A percentile compares a stretch with the other conserved stretches of the same genome.
These are phyloP conservation scores for Sceloporus tristichus DNA, from an alignment of 2,113 vertebrate species.

Conservation along the genomic window DNA sequence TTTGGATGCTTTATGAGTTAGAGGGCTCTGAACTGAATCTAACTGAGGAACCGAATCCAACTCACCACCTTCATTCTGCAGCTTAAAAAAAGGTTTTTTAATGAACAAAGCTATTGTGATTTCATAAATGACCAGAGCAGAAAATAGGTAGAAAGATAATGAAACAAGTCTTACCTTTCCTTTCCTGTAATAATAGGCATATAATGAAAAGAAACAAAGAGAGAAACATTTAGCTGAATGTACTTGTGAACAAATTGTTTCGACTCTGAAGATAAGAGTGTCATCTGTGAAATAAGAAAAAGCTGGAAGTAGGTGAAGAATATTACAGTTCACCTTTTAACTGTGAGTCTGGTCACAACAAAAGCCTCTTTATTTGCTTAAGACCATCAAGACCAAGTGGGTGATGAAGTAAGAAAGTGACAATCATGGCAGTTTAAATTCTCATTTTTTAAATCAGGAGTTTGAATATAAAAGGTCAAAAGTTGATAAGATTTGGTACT, in stretches of 20 bases:
- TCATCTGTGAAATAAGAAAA: not conserved
- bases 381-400: slow-evolving; percentile 28
- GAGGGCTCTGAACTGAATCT: not conserved
- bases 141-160: not conserved
- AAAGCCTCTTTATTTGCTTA: not conserved
- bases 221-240: accelerated
- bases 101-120: not conserved
- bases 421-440: not conserved
- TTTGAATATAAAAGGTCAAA: not conserved
- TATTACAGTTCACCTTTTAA: not conserved
- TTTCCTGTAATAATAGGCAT: slow-evolving; percentile 63
- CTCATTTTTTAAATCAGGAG: not conserved
- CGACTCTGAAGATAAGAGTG: slow-evolving; percentile 33
- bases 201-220: slow-evolving; percentile 24
- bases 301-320: not conserved
- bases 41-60: not conserved
- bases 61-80: not conserved
- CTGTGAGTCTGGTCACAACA: not conserved
- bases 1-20: not conserved
- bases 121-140: not conserved
- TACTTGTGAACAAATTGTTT: slow-evolving; percentile 30
- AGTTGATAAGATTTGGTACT: not conserved
- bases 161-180: slow-evolving; percentile 72
- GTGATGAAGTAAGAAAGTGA: not conserved
- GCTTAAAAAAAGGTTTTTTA: not conserved